Evolutionary conservation across 2,113 vertebrate species (phyloP).

Genomic region (Mormoops blainvillei): DNA sequence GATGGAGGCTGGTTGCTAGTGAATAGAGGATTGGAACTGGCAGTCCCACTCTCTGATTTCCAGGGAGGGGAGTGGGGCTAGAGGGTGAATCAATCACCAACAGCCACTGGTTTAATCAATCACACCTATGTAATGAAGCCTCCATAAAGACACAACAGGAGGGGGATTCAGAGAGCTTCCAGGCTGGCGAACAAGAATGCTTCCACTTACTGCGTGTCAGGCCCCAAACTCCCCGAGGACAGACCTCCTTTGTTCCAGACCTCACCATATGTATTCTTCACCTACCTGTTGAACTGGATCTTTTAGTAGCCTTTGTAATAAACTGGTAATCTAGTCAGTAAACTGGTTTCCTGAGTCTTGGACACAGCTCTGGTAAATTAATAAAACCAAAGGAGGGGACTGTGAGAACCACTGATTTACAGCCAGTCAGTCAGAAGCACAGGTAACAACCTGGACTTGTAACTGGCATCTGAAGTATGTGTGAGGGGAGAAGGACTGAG

Average conservation of each 20-base stretch:
- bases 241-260: neutral
- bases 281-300: neutral
- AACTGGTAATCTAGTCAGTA: neutral
- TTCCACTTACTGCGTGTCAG: neutral
- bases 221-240: neutral
- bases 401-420: no score
- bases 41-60: neutral
- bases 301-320: neutral
- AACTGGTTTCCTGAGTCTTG: no score
- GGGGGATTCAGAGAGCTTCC: neutral
- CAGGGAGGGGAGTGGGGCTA: neutral
- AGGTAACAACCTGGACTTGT: neutral
- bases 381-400: no score
- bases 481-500: neutral
- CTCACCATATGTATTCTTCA: neutral
- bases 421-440: neutral
- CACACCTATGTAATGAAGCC: neutral
- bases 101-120: no score
- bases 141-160: neutral
- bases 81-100: neutral
- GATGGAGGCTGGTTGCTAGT: neutral
- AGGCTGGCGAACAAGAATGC: neutral
- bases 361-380: no score
- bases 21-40: neutral
- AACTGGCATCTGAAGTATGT: neutral